Conservation (phyloP, 2,113 vertebrate species). For the Grus americana region DNA sequence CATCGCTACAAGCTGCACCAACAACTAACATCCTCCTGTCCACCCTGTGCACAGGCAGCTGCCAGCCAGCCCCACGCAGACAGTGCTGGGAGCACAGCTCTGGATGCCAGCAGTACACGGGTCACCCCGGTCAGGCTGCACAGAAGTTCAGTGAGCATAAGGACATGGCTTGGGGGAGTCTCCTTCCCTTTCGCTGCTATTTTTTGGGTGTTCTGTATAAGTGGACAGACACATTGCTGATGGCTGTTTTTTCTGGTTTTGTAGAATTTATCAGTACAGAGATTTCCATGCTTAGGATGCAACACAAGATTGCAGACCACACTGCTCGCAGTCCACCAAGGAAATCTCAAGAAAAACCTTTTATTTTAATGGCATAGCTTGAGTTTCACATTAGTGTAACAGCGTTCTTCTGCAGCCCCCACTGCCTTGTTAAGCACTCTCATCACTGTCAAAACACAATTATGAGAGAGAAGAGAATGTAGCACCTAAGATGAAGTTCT, state of each 20-base stretch:
- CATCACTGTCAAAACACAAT: background rate
- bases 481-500: background rate
- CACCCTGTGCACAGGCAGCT: accelerated
- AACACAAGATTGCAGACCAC: background rate
- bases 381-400: background rate
- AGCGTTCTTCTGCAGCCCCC: background rate
- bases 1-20: accelerated
- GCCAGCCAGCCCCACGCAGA: background rate
- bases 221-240: background rate
- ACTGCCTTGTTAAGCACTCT: background rate
- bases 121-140: background rate
- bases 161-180: accelerated
- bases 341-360: background rate
- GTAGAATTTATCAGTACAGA: background rate
- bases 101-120: background rate
- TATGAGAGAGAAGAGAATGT: accelerated
- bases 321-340: background rate
- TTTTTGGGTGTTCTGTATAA: background rate
- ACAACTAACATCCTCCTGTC: accelerated
- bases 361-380: background rate
- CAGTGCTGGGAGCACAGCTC: background rate
- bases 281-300: background rate
- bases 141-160: background rate
- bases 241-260: background rate
- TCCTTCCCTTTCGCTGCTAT: background rate